Evolutionary conservation across 2,797 vertebrate species (phyloP).

Genomic region (Fistularia tabacaria): DNA sequence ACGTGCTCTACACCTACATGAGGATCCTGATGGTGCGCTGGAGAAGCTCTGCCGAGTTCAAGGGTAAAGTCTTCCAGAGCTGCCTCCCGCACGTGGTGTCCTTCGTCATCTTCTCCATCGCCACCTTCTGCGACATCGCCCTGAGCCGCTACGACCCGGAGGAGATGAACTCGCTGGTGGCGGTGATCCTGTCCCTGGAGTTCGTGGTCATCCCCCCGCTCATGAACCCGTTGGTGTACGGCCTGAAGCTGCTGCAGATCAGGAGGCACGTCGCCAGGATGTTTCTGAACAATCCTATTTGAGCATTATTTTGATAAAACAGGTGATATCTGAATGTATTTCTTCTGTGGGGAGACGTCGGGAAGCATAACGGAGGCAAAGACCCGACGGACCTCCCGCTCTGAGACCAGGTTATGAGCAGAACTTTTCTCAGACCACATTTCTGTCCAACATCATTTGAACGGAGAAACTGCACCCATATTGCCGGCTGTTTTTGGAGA

Average conservation of each 20-base stretch:
- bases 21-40: constrained; percentile 38
- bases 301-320: not conserved
- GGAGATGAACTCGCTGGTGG: constrained; percentile 37
- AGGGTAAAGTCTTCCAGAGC: constrained; percentile 44
- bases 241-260: constrained; percentile 55
- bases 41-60: constrained; percentile 43
- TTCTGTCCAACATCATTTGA: too few species aligned
- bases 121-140: constrained; percentile 40
- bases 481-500: too few species aligned
- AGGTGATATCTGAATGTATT: not conserved
- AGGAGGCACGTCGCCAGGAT: constrained; percentile 37
- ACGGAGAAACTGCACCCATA: too few species aligned
- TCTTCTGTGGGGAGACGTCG: too few species aligned
- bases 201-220: constrained; percentile 62
- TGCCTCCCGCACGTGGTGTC: constrained; percentile 52
- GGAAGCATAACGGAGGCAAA: too few species aligned
- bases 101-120: constrained; percentile 40
- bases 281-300: not conserved
- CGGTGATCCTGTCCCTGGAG: constrained; percentile 57
- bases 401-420: too few species aligned
- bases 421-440: too few species aligned
- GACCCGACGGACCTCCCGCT: too few species aligned
- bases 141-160: constrained; percentile 37
- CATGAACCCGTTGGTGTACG: constrained; percentile 63
- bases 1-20: constrained; percentile 48